phyloP scores from a whole-genome alignment of 92 coral and sea anemone species.

The Siderastrea radians region DNA sequence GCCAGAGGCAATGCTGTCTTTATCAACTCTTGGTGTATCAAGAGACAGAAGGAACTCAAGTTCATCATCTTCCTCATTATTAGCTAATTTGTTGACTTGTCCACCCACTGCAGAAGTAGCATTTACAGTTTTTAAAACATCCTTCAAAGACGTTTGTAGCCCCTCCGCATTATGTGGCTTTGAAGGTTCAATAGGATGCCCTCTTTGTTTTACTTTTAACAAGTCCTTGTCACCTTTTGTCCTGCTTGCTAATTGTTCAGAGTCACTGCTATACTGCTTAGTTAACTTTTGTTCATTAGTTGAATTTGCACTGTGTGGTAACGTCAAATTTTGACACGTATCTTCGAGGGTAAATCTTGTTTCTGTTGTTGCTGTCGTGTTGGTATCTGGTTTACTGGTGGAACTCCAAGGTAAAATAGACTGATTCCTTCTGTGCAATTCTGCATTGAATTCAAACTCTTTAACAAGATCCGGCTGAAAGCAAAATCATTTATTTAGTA shows the following conservation, averaged over 20 bases:
- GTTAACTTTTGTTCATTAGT: background rate
- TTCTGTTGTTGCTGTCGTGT: background rate
- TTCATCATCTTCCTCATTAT: constrained; percentile 60
- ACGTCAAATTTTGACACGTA: background rate
- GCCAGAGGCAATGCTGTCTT: background rate
- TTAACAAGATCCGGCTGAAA: constrained; percentile 32
- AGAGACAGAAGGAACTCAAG: constrained; percentile 80
- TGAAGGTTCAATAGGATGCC: background rate
- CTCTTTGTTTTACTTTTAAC: background rate
- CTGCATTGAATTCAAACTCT: constrained; percentile 24
- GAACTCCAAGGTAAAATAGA: background rate
- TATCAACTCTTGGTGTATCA: constrained; percentile 30
- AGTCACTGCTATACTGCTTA: background rate
- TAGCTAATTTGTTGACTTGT: background rate
- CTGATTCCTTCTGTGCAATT: background rate
- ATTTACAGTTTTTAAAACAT: constrained; percentile 10
- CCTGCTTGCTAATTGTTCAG: background rate
- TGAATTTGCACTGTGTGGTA: background rate
- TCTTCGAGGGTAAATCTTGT: background rate
- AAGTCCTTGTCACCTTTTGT: background rate
- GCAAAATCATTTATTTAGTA: background rate
- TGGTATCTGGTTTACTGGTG: background rate
- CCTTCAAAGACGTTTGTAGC: constrained; percentile 44
- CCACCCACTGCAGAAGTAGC: background rate
- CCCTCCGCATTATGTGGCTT: constrained; percentile 7